Base-by-base conservation (phyloP, 1,140 invertebrate species). In the Oreohelix idahoensis region DNA sequence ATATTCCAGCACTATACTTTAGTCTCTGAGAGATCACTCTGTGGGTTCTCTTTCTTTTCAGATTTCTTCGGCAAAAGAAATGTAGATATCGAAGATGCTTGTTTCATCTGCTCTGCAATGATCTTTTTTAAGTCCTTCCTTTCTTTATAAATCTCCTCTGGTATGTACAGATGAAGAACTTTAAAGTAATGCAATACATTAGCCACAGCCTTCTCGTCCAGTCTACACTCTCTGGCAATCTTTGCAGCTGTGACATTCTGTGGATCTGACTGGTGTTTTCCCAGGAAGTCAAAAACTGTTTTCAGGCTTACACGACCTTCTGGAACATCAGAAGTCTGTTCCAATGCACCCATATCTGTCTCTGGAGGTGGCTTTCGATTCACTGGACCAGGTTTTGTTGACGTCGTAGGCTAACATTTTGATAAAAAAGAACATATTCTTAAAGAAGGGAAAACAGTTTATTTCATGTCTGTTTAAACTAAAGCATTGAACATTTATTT, bases 71-170 rank as follows among this genome's bases (percentile, higher is more conserved):
- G 17, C 20, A 66, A 66, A 66, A 66, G 2, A 66, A 66, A 66
- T 13, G 63, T 2, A 10, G 8, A 1, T 4, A 4, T 4, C 10
- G 51, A 58, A 32, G 63, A 35, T 32, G 29, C 2, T 66, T 2
- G 0, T 32, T 29, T 32, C n/a, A 66, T 32, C 29, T 66, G 63
- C 29, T 66, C 11, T 66, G n/a, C 63, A 66, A 66, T n/a, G 32
- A 32, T 1, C 38, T 42, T 73, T 0, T 32, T 35, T 26, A 81
- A 4, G 1, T 73, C 45, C 42, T 73, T 70, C 0, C 20, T 81
- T 39, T 81, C 49, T 32, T 82, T 39, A 45, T 70, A 74, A 70
- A 82, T 82, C n/a, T 82, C 80, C 42, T 82, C 1, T 4, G 80
- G 80, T 53, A 82, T 51, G 35, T 75, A 39, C 29, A 82, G 20